phyloP scores from a whole-genome alignment of 2,888 invertebrate genomes.

The Agelastica alni region DNA sequence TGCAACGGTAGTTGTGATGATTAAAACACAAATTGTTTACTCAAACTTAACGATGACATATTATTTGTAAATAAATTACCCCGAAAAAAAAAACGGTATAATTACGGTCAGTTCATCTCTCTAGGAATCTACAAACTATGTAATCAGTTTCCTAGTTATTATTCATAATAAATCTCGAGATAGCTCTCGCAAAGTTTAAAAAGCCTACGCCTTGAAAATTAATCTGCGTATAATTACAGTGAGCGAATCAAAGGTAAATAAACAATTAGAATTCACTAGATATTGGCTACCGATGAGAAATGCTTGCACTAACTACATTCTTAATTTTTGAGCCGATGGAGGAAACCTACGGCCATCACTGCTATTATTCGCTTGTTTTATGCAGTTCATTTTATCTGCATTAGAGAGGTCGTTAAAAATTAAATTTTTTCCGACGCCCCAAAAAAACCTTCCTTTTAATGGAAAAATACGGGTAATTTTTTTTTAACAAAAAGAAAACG shows the following conservation, averaged over 20 bases:
- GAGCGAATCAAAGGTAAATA: slow-evolving; percentile 28
- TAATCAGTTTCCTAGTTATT: slow-evolving; percentile 26
- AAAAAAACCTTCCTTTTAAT: no score
- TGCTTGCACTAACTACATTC: background rate
- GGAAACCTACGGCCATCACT: slow-evolving; percentile 10
- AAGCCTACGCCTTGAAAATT: slow-evolving; percentile 25
- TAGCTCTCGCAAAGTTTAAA: slow-evolving; percentile 21
- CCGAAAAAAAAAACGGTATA: slow-evolving; percentile 13
- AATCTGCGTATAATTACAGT: slow-evolving; percentile 27
- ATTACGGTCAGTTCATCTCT: slow-evolving; percentile 7
- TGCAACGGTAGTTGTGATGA: no score
- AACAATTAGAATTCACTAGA: slow-evolving; percentile 24
- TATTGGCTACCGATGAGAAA: slow-evolving; percentile 6
- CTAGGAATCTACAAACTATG: slow-evolving; percentile 17
- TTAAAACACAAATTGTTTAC: no score
- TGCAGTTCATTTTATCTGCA: no score
- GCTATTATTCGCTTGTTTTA: no score
- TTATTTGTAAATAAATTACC: no score
- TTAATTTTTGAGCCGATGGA: slow-evolving; percentile 9
- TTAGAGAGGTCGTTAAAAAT: no score
- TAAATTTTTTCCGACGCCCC: no score
- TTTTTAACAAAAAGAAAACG: no score
- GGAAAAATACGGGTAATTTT: no score
- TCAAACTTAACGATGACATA: no score
- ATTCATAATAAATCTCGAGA: slow-evolving; percentile 25